A percentile compares a stretch with the other conserved stretches of the same genome.
Conservation (phyloP, 2,113 vertebrate species). For the Thamnaconus septentrionalis region DNA sequence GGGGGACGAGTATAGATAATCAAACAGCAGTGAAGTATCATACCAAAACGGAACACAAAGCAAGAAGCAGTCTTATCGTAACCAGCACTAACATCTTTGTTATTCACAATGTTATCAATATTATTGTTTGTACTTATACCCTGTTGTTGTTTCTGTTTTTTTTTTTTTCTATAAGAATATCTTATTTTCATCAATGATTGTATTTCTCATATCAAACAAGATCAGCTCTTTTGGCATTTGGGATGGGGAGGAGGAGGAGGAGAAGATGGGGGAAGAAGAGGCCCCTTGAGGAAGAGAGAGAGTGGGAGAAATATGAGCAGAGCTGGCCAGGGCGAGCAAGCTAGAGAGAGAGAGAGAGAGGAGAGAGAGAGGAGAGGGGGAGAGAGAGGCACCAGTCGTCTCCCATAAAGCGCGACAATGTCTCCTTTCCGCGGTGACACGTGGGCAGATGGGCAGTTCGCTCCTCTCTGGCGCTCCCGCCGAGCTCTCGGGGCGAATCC, state of each 20-base stretch:
- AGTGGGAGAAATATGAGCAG: neutral
- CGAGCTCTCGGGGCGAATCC: conserved; percentile 46
- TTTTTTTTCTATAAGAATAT: conserved; percentile 69
- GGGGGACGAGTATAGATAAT: conserved; percentile 56
- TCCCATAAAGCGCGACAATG: conserved; percentile 40
- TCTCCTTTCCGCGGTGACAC: conserved; percentile 50
- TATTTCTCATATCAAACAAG: conserved; percentile 71
- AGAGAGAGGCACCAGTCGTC: conserved; percentile 32
- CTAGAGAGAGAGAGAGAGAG: conserved; percentile 9
- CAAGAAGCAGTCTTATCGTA: conserved; percentile 61
- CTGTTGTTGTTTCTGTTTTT: conserved; percentile 52
- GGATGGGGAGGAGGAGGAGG: conserved; percentile 32
- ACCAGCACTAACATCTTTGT: conserved; percentile 66
- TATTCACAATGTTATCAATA: conserved; percentile 73
- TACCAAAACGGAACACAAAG: conserved; percentile 56
- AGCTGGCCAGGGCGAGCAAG: too few relatives aligned
- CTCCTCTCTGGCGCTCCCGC: conserved; percentile 36
- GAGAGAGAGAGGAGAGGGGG: conserved; percentile 14
- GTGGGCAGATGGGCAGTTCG: conserved; percentile 64
- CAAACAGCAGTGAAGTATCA: conserved; percentile 55
- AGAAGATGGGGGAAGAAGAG: conserved; percentile 19
- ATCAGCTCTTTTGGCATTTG: conserved; percentile 61
- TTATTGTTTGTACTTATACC: conserved; percentile 78
- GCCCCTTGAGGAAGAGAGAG: conserved; percentile 13
- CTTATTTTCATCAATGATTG: conserved; percentile 73